Evolutionary conservation across 2,113 vertebrate genomes (phyloP).

Genomic region (Notechis scutatus): DNA sequence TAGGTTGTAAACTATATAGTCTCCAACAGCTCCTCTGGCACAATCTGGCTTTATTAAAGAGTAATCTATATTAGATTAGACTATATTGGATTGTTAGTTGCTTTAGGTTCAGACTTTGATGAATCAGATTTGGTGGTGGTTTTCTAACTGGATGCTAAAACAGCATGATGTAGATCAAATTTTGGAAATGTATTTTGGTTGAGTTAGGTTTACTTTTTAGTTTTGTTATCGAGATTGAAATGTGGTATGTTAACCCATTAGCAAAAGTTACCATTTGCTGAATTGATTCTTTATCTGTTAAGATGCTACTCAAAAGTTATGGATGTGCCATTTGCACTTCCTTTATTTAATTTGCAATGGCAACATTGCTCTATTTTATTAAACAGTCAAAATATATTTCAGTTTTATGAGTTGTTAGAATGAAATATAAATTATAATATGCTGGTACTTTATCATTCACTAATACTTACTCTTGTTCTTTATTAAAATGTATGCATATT

Average conservation of each 20-base stretch:
- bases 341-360: background rate
- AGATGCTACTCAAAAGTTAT: background rate
- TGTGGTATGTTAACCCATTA: background rate
- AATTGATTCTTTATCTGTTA: background rate
- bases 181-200: background rate
- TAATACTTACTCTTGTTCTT: background rate
- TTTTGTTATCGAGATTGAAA: background rate
- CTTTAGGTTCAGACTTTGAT: background rate
- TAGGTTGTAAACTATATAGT: background rate
- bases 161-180: background rate
- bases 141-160: background rate
- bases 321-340: background rate
- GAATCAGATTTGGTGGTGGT: background rate
- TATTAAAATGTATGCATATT: background rate
- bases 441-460: background rate
- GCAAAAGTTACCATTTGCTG: background rate
- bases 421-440: background rate
- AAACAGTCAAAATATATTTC: background rate
- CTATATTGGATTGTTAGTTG: background rate
- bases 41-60: background rate
- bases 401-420: background rate
- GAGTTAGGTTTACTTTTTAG: background rate
- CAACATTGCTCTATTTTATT: background rate
- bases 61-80: background rate
- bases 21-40: background rate